phyloP scores from a whole-genome alignment of 2,888 invertebrate species.

The Acanthococcus lagerstroemiae region DNA sequence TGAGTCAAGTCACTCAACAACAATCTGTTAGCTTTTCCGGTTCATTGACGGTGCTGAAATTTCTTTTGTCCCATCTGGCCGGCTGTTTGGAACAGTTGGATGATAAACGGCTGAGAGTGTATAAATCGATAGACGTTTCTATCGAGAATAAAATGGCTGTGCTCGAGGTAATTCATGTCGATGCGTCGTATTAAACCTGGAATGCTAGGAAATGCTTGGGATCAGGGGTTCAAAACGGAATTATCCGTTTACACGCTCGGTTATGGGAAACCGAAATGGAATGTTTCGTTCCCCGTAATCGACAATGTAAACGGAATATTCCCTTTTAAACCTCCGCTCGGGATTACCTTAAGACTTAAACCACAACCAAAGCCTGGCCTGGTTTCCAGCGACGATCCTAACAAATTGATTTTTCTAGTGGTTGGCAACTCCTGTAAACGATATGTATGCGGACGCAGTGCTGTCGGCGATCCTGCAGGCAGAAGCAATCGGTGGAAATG shows the following conservation, averaged over 20 bases:
- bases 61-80: constrained; percentile 67
- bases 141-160: constrained; percentile 73
- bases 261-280: no score
- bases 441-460: constrained; percentile 96
- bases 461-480: constrained; percentile 79
- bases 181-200: no score
- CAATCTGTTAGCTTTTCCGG: constrained; percentile 83
- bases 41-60: constrained; percentile 57
- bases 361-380: no score
- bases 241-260: no score
- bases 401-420: constrained; percentile 49
- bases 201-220: no score
- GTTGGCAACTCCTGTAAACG: constrained; percentile 87
- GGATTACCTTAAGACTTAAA: no score
- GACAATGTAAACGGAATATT: no score
- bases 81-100: constrained; percentile 58
- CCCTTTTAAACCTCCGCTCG: no score
- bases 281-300: no score
- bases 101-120: constrained; percentile 67
- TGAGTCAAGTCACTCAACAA: constrained; percentile 84
- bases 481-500: constrained; percentile 51
- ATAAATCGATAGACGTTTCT: constrained; percentile 69
- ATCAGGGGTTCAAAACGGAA: background rate
- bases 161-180: constrained; percentile 60
- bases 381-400: no score